Conservation (phyloP, 1,140 invertebrate genomes). For the Thaumatotibia leucotreta region DNA sequence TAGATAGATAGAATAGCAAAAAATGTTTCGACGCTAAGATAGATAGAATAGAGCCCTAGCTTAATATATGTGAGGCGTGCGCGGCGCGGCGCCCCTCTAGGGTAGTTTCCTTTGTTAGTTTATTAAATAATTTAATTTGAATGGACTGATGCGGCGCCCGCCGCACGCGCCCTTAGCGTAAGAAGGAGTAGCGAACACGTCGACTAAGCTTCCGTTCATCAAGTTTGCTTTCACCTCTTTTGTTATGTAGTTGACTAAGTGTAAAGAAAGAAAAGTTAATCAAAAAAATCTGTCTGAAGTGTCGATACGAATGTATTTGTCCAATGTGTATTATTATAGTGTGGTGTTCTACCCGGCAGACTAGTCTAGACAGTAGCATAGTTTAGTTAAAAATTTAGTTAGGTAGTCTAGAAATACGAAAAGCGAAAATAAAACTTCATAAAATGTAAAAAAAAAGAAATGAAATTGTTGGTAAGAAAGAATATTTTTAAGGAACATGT, state of each 20-base stretch:
- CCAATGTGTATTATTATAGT: slow-evolving; percentile 76
- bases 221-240: slow-evolving; percentile 75
- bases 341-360: slow-evolving; percentile 76
- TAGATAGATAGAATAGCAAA: slow-evolving; percentile 72
- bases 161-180: slow-evolving; percentile 37
- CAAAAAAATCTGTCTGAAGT: slow-evolving; percentile 63
- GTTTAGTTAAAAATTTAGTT: slow-evolving; percentile 74
- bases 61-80: slow-evolving; percentile 52
- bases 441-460: slow-evolving; percentile 77
- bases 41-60: slow-evolving; percentile 63
- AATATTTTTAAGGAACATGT: slow-evolving; percentile 78
- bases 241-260: slow-evolving; percentile 75
- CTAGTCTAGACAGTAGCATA: slow-evolving; percentile 76
- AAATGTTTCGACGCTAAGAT: slow-evolving; percentile 74
- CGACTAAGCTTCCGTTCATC: slow-evolving; percentile 71
- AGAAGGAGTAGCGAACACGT: slow-evolving; percentile 64
- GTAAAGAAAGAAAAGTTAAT: slow-evolving; percentile 71
- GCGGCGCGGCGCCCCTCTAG: slow-evolving; percentile 50
- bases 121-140: slow-evolving; percentile 76
- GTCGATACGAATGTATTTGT: slow-evolving; percentile 75
- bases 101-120: slow-evolving; percentile 74
- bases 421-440: slow-evolving; percentile 71
- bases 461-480: slow-evolving; percentile 77
- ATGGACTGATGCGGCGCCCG: slow-evolving; percentile 63
- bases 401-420: slow-evolving; percentile 74